phyloP scores from a whole-genome alignment of 2,113 vertebrate genomes.

The Nansenia antarctica region DNA sequence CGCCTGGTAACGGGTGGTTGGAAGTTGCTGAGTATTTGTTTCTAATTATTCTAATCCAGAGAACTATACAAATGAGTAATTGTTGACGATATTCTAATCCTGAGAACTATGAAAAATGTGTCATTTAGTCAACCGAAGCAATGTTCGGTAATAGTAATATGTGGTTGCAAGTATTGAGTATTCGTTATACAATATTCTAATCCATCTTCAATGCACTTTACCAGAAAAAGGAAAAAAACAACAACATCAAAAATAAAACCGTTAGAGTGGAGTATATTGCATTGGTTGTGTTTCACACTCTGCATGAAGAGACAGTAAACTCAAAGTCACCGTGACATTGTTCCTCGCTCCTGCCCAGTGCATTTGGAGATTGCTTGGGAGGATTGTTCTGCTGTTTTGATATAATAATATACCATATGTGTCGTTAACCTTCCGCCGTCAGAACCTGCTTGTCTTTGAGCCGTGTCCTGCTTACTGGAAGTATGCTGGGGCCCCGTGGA shows the following conservation, averaged over 20 bases:
- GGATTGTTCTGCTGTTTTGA: slow-evolving; percentile 12
- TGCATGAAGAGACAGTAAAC: neutral
- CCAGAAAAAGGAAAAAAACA: too few relatives aligned
- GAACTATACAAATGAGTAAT: too few relatives aligned
- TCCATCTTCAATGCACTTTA: neutral
- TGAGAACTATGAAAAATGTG: too few relatives aligned
- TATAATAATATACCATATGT: slow-evolving; percentile 23
- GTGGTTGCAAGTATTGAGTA: neutral
- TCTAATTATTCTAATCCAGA: too few relatives aligned
- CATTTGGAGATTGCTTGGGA: slow-evolving; percentile 43
- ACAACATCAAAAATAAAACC: too few relatives aligned
- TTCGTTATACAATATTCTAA: slow-evolving; percentile 12
- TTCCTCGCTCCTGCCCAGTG: neutral
- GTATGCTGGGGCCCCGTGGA: slow-evolving; percentile 14
- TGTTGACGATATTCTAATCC: too few relatives aligned
- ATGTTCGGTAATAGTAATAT: too few relatives aligned
- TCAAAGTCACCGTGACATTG: slow-evolving; percentile 25
- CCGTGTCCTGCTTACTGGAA: slow-evolving; percentile 30
- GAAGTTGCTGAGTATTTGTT: too few relatives aligned
- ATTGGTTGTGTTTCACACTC: slow-evolving; percentile 20
- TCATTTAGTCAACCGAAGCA: too few relatives aligned
- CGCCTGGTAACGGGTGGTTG: too few relatives aligned
- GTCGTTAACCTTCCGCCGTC: slow-evolving; percentile 35
- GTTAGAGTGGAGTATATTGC: too few relatives aligned
- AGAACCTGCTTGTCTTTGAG: slow-evolving; percentile 45